These are phyloP conservation scores for Ylistrum balloti DNA, from an alignment of 1,140 invertebrate species.

Conservation along the genomic window DNA sequence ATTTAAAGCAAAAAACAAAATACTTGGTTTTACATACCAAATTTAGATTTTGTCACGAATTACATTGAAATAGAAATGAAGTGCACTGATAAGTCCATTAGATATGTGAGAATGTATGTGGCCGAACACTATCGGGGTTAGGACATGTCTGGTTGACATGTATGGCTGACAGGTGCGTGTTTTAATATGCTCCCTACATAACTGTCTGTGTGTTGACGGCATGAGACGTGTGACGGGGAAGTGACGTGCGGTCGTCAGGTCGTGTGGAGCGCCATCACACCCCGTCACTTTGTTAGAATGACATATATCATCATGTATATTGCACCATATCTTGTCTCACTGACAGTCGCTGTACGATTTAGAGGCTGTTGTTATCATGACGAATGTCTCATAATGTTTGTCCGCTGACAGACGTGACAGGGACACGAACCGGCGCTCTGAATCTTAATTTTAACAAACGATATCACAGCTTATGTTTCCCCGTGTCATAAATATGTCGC, in stretches of 20 bases:
- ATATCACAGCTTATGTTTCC: background rate
- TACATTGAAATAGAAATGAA: too few species aligned
- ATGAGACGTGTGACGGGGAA: background rate
- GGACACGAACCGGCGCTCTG: background rate
- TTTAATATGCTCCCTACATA: constrained; percentile 22
- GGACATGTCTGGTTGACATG: background rate
- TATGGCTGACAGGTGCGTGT: constrained; percentile 30
- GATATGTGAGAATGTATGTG: too few species aligned
- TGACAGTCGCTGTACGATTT: background rate
- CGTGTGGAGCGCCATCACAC: constrained; percentile 8
- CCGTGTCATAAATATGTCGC: background rate
- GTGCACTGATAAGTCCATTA: too few species aligned
- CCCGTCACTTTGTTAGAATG: background rate
- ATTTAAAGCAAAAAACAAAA: too few species aligned
- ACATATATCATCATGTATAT: constrained; percentile 25
- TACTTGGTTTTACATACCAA: too few species aligned
- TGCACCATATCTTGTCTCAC: background rate
- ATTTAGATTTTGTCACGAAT: too few species aligned
- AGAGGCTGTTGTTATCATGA: background rate
- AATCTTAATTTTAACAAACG: background rate
- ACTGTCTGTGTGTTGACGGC: background rate
- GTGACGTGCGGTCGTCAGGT: background rate
- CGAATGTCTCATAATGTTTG: constrained; percentile 4
- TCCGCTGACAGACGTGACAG: background rate
- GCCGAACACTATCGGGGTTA: too few species aligned